These are phyloP conservation scores for Ephestia elutella DNA, from an alignment of 1,140 invertebrate genomes.

Conservation along the genomic window DNA sequence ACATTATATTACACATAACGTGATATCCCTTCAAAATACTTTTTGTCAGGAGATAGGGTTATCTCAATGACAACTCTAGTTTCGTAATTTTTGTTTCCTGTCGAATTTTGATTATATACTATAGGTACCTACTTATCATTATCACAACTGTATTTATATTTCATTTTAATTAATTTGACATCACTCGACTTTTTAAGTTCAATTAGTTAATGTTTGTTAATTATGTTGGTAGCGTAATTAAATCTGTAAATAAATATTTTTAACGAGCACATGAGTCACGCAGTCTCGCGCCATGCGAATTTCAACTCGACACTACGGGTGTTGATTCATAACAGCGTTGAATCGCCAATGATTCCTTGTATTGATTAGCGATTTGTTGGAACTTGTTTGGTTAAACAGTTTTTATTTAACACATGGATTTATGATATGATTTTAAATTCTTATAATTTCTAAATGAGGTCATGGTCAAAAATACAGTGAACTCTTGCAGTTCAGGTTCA, in stretches of 20 bases:
- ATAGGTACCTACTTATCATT: constrained; percentile 24
- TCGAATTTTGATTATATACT: constrained; percentile 6
- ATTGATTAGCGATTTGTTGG: not conserved
- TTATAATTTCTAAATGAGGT: too few species aligned
- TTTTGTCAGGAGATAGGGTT: constrained; percentile 43
- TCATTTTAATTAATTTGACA: not conserved
- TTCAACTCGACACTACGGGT: not conserved
- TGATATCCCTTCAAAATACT: too few species aligned
- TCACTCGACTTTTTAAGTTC: not conserved
- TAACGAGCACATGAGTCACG: not conserved
- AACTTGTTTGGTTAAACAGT: not conserved
- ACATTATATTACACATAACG: too few species aligned
- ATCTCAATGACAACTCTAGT: constrained; percentile 48
- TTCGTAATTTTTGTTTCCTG: constrained; percentile 32
- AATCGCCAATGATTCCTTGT: not conserved
- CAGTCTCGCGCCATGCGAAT: not conserved
- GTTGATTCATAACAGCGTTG: not conserved
- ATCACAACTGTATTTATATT: not conserved
- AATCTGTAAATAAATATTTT: not conserved
- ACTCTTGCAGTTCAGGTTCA: too few species aligned
- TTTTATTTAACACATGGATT: not conserved
- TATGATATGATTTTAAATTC: not conserved
- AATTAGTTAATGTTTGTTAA: not conserved
- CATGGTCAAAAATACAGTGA: too few species aligned
- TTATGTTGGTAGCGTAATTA: not conserved